Conservation (phyloP, 2,113 vertebrate species). For the Strigops habroptila region DNA sequence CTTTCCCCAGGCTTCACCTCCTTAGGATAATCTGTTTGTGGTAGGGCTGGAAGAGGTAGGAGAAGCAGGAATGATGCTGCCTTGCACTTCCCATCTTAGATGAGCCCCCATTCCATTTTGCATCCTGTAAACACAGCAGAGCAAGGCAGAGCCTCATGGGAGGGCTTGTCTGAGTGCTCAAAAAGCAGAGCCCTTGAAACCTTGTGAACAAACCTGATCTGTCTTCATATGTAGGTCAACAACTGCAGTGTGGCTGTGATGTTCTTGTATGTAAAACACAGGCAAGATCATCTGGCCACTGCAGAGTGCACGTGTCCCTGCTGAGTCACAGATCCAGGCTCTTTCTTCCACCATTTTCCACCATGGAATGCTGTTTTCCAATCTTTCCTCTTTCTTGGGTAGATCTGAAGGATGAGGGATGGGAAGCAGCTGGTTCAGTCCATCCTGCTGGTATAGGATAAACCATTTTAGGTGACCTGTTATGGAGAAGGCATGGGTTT, state of each 20-base stretch:
- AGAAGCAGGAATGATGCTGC: neutral
- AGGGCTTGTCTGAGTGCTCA: neutral
- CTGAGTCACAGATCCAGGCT: neutral
- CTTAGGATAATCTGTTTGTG: neutral
- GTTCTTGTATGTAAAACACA: neutral
- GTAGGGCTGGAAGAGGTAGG: neutral
- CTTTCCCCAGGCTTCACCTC: neutral
- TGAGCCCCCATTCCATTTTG: neutral
- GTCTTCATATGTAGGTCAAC: slow-evolving; percentile 27
- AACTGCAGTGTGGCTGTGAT: neutral
- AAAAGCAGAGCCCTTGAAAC: neutral
- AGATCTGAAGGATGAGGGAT: neutral
- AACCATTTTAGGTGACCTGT: neutral
- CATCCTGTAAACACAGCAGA: neutral
- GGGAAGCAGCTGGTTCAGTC: neutral
- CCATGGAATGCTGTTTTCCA: neutral
- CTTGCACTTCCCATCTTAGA: neutral
- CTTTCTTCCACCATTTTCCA: neutral
- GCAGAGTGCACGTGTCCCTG: neutral
- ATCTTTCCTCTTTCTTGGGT: neutral
- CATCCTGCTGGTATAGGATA: neutral
- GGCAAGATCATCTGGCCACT: neutral
- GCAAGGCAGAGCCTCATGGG: neutral
- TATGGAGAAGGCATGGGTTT: neutral
- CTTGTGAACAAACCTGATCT: neutral